Evolutionary conservation across 2,888 invertebrate genomes (phyloP), one percentile per base, ranked within the genome.

Genomic region (Quadroppia sp.): DNA sequence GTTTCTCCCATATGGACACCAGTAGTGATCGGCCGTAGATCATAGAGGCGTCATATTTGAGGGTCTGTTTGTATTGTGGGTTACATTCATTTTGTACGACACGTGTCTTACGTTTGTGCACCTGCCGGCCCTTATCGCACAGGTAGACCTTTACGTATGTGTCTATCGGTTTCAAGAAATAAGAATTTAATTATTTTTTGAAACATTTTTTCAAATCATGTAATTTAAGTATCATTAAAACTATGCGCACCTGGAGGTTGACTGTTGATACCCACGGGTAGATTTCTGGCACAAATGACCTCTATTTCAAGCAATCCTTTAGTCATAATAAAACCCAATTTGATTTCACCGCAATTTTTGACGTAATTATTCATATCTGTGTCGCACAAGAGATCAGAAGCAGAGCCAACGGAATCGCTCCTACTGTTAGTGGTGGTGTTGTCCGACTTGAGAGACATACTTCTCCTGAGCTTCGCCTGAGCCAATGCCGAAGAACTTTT

Each of bases 131-230:
- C 30, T 91, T 91, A 81, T 94, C 93, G 75, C 92, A 89, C 75
- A 94, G 86, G 82, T 94, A 94, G 78, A 93, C 94, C 84, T 95
- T 94, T 72, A 94, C 93, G 84, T 95, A 95, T 25, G 94, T 94
- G 82, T 95, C 94, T 81, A 89, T 13, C n/a, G n/a, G n/a, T n/a
- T n/a, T n/a, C n/a, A n/a, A n/a, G n/a, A n/a, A n/a, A n/a, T n/a
- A n/a, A n/a, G n/a, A n/a, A n/a, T n/a, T n/a, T n/a, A n/a, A n/a
- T n/a, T n/a, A n/a, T n/a, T n/a, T n/a, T n/a, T n/a, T n/a, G n/a
- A n/a, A n/a, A n/a, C n/a, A n/a, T n/a, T n/a, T n/a, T n/a, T n/a
- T n/a, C n/a, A n/a, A n/a, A n/a, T n/a, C n/a, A n/a, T n/a, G n/a
- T n/a, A n/a, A n/a, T n/a, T n/a, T n/a, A n/a, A n/a, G n/a, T n/a